Evolutionary conservation across 2,888 invertebrate genomes (phyloP).

Genomic region (Bombylius discolor): DNA sequence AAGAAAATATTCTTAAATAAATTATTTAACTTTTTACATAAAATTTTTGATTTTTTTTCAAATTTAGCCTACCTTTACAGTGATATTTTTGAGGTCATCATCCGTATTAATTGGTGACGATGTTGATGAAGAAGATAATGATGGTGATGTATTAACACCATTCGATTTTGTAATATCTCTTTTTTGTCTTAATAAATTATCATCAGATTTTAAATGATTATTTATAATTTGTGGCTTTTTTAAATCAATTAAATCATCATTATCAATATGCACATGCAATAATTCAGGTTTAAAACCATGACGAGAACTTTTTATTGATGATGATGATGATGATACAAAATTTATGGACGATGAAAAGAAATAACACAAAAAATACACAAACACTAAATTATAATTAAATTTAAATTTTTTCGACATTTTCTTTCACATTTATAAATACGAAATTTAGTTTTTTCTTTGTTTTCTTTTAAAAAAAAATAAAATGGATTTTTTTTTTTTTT

Average conservation of each 20-base stretch:
- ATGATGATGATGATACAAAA: neutral
- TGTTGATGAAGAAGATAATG: neutral
- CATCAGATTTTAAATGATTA: neutral
- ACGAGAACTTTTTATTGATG: conserved; percentile 5
- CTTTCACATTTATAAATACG: too few relatives aligned
- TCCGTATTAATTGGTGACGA: neutral
- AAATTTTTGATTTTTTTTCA: too few relatives aligned
- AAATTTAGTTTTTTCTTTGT: neutral
- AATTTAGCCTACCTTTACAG: neutral
- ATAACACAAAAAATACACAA: too few relatives aligned
- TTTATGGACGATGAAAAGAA: neutral
- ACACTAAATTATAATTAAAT: too few relatives aligned
- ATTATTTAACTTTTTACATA: too few relatives aligned
- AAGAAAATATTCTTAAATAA: too few relatives aligned
- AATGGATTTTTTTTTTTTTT: neutral
- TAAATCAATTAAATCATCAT: conserved; percentile 2
- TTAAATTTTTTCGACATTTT: neutral
- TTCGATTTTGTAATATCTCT: conserved; percentile 2
- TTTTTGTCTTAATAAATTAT: conserved; percentile 1
- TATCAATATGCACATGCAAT: conserved; percentile 10
- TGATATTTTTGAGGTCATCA: neutral
- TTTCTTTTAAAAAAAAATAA: too few relatives aligned
- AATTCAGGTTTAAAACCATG: conserved; percentile 11
- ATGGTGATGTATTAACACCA: neutral
- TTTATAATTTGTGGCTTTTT: neutral